Evolutionary conservation across 2,888 invertebrate species (phyloP), one percentile per base, ranked within the genome.

Genomic region (Acrobeloides nanus): DNA sequence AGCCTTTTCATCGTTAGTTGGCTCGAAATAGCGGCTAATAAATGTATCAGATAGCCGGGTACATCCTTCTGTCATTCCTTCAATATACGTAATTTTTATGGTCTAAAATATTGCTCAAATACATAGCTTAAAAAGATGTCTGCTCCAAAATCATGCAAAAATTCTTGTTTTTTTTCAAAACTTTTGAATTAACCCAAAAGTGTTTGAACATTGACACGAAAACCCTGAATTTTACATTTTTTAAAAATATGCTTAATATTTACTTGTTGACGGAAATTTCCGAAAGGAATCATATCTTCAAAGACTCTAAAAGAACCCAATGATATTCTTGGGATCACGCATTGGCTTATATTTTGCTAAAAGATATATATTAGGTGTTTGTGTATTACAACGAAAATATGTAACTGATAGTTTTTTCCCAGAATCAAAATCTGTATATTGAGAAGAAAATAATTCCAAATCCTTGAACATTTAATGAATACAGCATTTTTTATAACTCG

Each of bases 21-120:
- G 52, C 26, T 59, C 49, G 33, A 68, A 68, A 40, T 68, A 68
- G 3, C 62, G 51, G 12, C 63, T 62, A 21, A 68, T 50, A 49
- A 67, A 64, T 6, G 55, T 51, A 29, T 67, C 57, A 0, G 66
- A 66, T n/a, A 65, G 59, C 1, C 35, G 54, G 6, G 51, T 59
- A 46, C 57, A 58, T 39, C 61, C 64, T 7, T 59, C 57, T 21
- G 51, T 51, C 62, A 57, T 55, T 6, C 54, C 53, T 15, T 61
- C 57, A 40, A 52, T 53, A 46, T 65, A 62, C 21, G 50, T 52
- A 18, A 66, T 57, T 51, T 57, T 57, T 7, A 54, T 60, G 18
- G 61, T 61, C 66, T n/a, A n/a, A n/a, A n/a, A n/a, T n/a, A n/a
- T n/a, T n/a, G n/a, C n/a, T n/a, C n/a, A n/a, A n/a, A n/a, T n/a